Base-by-base conservation (phyloP, 30 jellyfish, hydroid and myxozoan genomes). In the Rhopilema esculentum region DNA sequence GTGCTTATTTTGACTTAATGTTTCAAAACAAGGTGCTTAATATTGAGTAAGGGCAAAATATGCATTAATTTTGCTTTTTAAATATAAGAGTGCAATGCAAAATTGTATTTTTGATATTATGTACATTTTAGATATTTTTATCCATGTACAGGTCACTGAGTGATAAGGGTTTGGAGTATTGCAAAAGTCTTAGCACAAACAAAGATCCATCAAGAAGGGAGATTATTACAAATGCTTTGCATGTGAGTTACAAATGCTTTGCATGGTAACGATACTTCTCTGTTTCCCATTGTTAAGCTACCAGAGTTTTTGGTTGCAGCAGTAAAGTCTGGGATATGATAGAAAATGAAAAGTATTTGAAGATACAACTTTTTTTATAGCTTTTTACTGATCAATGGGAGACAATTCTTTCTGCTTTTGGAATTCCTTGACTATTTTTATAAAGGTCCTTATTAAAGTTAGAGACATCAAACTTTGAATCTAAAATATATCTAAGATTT, bases 101-200 rank as follows among this genome's bases (percentile, higher is more conserved):
- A n/a, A n/a, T n/a, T n/a, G n/a, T 40, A 12, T 12, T 40, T 6
- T 40, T 40, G 57, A 40, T 2, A 12, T 12, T 40, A 6, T 12
- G 12, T 40, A 12, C 9, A 8, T 6, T 29, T 1, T 65, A 16
- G 17, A 29, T 83, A 6, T 22, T 61, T 23, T 29, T 32, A 4
- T 84, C 61, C 12, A 40, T 2, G 6, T 12, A 16, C 49, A 85
- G 98, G 98, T 40, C 28, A 27, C 63, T 92, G 27, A 74, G 86
- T 49, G 95, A 73, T 21, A 88, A 74, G 32, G 98, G 98, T 20
- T 28, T 87, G 20, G 67, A 87, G 49, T 49, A 40, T 62, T 92
- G 98, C 89, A 75, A 31, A 66, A 79, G 72, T 9, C 65, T 77
- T 20, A 73, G 92, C 40, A 79, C 83, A 1, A 75, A 68, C 72